phyloP scores from a whole-genome alignment of 2,888 invertebrate genomes.

The Piscicola geometra region DNA sequence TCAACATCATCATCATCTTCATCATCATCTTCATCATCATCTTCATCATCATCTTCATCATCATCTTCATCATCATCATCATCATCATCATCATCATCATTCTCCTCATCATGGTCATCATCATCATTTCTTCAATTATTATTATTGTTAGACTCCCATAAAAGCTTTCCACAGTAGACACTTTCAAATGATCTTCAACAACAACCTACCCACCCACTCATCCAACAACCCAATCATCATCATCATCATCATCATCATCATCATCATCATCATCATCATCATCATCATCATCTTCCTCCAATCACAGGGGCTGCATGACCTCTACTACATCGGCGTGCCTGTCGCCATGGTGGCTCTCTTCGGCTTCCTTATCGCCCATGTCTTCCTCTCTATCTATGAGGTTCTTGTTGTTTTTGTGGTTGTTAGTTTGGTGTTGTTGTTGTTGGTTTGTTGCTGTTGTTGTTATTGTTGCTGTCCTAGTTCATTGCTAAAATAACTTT shows the following conservation, averaged over 20 bases:
- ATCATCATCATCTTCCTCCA: not conserved
- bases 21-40: slow-evolving; percentile 24
- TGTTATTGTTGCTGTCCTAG: too few relatives aligned
- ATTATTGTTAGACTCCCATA: too few relatives aligned
- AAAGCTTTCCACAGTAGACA: too few relatives aligned
- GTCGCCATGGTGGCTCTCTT: slow-evolving; percentile 75
- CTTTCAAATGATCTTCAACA: too few relatives aligned
- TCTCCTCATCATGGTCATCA: slow-evolving; percentile 14
- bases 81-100: slow-evolving; percentile 24
- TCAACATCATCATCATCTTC: slow-evolving; percentile 27
- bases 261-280: too few relatives aligned
- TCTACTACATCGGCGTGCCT: slow-evolving; percentile 61
- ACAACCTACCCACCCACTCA: too few relatives aligned
- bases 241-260: too few relatives aligned
- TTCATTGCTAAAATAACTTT: too few relatives aligned
- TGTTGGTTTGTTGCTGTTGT: not conserved
- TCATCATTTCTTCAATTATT: too few relatives aligned
- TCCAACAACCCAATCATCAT: too few relatives aligned
- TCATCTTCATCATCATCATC: too few relatives aligned
- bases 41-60: not conserved
- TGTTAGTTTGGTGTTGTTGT: not conserved
- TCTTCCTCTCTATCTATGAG: slow-evolving; percentile 87
- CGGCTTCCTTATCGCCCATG: slow-evolving; percentile 86
- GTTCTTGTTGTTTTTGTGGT: slow-evolving; percentile 57
- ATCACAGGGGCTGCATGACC: slow-evolving; percentile 43